These are phyloP conservation scores for Ictalurus furcatus DNA, from an alignment of 2,113 vertebrate species.

Conservation along the genomic window DNA sequence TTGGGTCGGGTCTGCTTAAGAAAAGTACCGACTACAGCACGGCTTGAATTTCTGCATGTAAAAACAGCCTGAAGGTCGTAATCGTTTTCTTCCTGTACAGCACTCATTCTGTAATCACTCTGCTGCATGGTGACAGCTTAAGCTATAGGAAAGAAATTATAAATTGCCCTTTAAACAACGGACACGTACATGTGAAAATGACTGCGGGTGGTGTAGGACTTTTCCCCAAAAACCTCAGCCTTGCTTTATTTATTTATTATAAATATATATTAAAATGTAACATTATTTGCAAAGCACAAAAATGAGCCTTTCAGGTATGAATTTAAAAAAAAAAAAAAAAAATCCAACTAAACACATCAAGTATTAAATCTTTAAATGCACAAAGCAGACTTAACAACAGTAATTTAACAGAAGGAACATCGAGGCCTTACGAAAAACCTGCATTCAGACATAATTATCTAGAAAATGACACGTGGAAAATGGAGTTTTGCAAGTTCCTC, in stretches of 20 bases:
- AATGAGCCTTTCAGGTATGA: constrained; percentile 33
- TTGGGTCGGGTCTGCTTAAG: constrained; percentile 45
- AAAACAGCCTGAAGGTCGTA: not conserved
- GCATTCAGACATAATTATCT: constrained; percentile 76
- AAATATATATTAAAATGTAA: not conserved
- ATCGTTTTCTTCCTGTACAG: not conserved
- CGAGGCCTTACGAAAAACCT: constrained; percentile 66
- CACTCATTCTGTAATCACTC: not conserved
- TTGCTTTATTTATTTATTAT: not conserved
- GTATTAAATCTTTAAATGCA: constrained; percentile 70
- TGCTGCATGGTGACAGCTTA: not conserved
- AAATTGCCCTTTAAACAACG: not conserved
- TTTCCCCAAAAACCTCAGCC: not conserved
- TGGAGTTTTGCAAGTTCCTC: constrained; percentile 67
- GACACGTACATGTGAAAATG: not conserved
- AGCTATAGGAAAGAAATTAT: constrained; percentile 7
- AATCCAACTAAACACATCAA: constrained; percentile 58
- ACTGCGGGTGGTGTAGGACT: not conserved
- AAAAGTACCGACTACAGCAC: not conserved
- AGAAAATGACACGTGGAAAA: constrained; percentile 68
- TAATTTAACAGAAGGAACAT: constrained; percentile 72
- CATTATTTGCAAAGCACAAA: constrained; percentile 15
- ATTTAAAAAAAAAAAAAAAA: constrained; percentile 48
- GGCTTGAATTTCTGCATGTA: not conserved
- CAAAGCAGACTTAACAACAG: constrained; percentile 71